A percentile compares a stretch with the other conserved stretches of the same genome.
phyloP scores from a whole-genome alignment of 2,888 invertebrate genomes.

The Cheilosia pagana region DNA sequence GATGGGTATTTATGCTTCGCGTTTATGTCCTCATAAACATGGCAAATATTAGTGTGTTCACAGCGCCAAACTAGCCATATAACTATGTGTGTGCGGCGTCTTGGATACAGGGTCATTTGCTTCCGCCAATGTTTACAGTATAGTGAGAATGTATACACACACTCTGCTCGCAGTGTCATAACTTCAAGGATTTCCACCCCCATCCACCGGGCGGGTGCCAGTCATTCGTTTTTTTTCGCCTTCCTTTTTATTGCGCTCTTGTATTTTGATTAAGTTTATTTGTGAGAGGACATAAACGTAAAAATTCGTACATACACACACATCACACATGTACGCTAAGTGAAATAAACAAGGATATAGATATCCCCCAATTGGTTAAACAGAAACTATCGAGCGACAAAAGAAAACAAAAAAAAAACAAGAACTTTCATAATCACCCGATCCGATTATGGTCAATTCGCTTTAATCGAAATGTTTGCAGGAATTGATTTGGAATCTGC shows the following conservation, averaged over 20 bases:
- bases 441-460: constrained; percentile 69
- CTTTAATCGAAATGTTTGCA: constrained; percentile 67
- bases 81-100: constrained; percentile 1
- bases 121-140: constrained; percentile 45
- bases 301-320: constrained; percentile 28
- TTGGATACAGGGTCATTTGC: constrained; percentile 31
- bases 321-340: constrained; percentile 24
- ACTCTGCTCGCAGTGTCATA: constrained; percentile 60
- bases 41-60: constrained; percentile 29
- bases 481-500: background rate
- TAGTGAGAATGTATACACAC: constrained; percentile 36
- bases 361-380: background rate
- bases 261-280: constrained; percentile 74
- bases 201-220: background rate
- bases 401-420: constrained; percentile 1
- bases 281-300: constrained; percentile 62
- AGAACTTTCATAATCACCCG: constrained; percentile 68
- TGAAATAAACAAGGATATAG: constrained; percentile 69
- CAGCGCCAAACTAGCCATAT: constrained; percentile 4
- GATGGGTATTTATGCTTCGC: constrained; percentile 50
- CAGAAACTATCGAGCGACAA: constrained; percentile 13
- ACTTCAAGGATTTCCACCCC: constrained; percentile 53
- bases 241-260: constrained; percentile 66
- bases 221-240: constrained; percentile 26
- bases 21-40: constrained; percentile 44